Evolutionary conservation across 2,113 vertebrate genomes (phyloP), one percentile per base, ranked within the genome.

Genomic region (Beaufortia kweichowensis): DNA sequence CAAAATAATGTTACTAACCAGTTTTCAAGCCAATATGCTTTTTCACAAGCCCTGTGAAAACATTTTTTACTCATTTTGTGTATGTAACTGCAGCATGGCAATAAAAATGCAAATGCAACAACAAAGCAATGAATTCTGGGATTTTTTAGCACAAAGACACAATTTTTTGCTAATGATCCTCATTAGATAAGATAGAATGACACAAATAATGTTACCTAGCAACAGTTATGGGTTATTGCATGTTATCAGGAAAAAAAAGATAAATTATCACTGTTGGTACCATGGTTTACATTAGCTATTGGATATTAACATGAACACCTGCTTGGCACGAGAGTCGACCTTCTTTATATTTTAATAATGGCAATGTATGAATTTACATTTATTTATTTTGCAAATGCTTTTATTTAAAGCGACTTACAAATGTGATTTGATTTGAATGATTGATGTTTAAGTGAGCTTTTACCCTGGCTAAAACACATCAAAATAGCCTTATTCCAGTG

Each of bases 21-120:
- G 26, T 59, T 29, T 71, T 60, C 65, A 76, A 67, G 76, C 28
- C 71, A 71, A 75, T 23, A 26, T 28, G 0, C 26, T 46, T 50
- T 46, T 77, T 41, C 60, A 24, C 39, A 46, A 11, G 41, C 6
- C 7, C 39, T 23, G n/a, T 41, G 12, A 4, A 67, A 4, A 26
- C 8, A 4, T 33, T 76, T 80, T 82, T 65, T 76, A 72, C 66
- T 72, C 0, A 7, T 73, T 65, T 76, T 79, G 59, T 55, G 69
- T 72, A 69, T 79, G 63, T 57, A 68, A 65, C 50, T 61, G 69
- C 24, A 79, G 55, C 48, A 55, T 66, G 50, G 21, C 31, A 82
- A 79, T 79, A 76, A 82, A 82, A 76, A 55, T 33, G 19, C 31
- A 33, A 55, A 23, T 48, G 35, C 28, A 15, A 41, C 17, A 31